These are phyloP conservation scores for Xestia ashworthii DNA, from an alignment of 2,888 invertebrate genomes.

Conservation along the genomic window DNA sequence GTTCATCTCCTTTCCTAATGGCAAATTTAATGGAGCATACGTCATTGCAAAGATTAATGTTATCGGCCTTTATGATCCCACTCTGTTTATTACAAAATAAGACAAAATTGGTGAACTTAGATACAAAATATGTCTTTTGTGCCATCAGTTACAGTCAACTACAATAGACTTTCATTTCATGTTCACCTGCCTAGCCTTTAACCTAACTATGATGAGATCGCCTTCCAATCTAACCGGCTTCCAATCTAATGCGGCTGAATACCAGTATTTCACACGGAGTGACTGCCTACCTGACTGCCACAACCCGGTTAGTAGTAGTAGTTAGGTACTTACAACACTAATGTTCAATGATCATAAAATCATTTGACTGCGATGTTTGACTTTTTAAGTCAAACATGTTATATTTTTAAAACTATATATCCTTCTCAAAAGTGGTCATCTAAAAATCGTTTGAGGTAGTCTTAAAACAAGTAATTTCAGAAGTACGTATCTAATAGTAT, in stretches of 20 bases:
- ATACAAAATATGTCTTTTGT: not conserved
- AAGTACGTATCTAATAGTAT: not conserved
- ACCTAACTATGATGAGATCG: not conserved
- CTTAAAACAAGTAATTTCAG: not conserved
- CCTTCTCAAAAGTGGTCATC: not conserved
- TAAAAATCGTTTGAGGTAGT: not conserved
- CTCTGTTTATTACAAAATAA: not conserved
- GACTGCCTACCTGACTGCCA: not conserved
- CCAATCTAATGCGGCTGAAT: not conserved
- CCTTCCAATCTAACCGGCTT: not conserved
- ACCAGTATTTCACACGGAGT: not conserved
- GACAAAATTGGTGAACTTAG: not conserved
- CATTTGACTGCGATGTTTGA: not conserved
- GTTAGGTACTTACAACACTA: not conserved
- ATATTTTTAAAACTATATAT: no score
- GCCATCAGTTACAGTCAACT: not conserved
- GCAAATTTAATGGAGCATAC: constrained; percentile 22
- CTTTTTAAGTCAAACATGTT: no score
- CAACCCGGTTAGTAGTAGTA: not conserved
- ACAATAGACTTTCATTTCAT: not conserved
- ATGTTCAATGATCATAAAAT: not conserved
- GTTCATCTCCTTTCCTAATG: constrained; percentile 28
- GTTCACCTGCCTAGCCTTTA: not conserved
- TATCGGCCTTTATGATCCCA: not conserved
- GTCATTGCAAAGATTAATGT: constrained; percentile 32